These are phyloP conservation scores for Scortum barcoo DNA, from an alignment of 2,113 vertebrate genomes.

Conservation along the genomic window DNA sequence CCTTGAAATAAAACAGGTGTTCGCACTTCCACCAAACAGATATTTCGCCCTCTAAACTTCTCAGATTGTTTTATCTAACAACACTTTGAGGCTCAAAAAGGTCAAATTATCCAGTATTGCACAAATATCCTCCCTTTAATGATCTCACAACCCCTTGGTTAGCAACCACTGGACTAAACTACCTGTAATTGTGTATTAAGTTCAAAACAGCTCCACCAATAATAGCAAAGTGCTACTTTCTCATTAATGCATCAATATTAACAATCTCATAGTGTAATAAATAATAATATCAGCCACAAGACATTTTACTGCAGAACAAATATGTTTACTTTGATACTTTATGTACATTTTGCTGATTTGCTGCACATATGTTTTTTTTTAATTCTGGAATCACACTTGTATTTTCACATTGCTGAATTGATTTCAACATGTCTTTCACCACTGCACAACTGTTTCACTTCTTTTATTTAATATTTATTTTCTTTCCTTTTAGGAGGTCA, in stretches of 20 bases:
- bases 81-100: not conserved
- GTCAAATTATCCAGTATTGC: not conserved
- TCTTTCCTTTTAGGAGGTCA: conserved; percentile 46
- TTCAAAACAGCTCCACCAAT: not conserved
- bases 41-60: not conserved
- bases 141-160: not conserved
- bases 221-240: not conserved
- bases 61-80: not conserved
- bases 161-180: not conserved
- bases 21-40: not conserved
- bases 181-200: not conserved
- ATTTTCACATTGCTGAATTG: not conserved
- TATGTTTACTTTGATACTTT: not conserved
- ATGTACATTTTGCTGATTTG: not conserved
- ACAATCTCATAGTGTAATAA: not conserved
- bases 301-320: not conserved
- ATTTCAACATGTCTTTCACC: not conserved
- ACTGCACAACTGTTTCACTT: not conserved
- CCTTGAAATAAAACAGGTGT: not conserved
- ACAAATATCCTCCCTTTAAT: not conserved
- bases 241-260: not conserved
- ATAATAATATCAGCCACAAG: not conserved
- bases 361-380: not conserved
- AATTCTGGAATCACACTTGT: not conserved
- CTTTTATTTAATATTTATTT: not conserved